These are phyloP conservation scores for Lasiurus borealis DNA, from an alignment of 2,113 vertebrate genomes.

Conservation along the genomic window DNA sequence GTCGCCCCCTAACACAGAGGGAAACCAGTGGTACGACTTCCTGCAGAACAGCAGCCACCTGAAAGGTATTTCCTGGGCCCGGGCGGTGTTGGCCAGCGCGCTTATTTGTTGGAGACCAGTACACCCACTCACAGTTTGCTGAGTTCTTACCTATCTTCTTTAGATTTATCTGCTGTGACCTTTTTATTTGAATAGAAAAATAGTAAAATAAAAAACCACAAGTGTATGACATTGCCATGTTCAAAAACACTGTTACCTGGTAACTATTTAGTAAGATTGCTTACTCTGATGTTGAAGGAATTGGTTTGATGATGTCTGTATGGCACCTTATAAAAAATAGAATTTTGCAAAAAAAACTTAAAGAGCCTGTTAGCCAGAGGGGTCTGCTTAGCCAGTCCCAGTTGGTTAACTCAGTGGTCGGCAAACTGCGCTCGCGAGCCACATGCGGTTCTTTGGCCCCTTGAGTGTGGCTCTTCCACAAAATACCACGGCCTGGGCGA, in stretches of 20 bases:
- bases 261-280: neutral
- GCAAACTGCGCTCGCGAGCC: no score
- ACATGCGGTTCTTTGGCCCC: no score
- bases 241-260: neutral
- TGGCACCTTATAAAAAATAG: neutral
- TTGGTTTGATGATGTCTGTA: neutral
- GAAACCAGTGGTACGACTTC: constrained; percentile 98
- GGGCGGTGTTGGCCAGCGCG: neutral
- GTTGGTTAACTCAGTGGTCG: neutral
- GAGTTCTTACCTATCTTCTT: neutral
- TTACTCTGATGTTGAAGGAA: neutral
- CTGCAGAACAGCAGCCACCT: constrained; percentile 93
- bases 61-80: constrained; percentile 88
- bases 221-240: neutral
- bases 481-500: no score
- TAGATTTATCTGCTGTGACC: neutral
- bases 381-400: neutral
- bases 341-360: neutral
- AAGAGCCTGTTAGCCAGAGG: neutral
- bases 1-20: constrained; percentile 95
- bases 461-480: no score
- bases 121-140: neutral
- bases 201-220: neutral
- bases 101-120: neutral
- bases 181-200: constrained; percentile 19